Conservation (phyloP, 2,888 invertebrate genomes). For the Meiosimyza decipiens region DNA sequence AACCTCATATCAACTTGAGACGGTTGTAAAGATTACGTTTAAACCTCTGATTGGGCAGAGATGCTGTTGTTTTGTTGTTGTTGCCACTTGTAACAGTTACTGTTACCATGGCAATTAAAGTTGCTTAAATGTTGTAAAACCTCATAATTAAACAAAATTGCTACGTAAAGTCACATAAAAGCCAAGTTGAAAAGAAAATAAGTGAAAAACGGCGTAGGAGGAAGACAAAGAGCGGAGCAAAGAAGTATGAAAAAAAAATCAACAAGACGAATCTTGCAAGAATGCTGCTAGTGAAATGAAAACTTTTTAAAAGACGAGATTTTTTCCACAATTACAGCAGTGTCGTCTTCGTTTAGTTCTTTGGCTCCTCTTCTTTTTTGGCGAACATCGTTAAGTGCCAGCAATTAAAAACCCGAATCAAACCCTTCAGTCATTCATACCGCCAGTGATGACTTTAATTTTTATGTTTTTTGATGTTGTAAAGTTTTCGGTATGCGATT, state of each 20-base stretch:
- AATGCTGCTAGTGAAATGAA: constrained; percentile 17
- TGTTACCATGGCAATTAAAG: constrained; percentile 27
- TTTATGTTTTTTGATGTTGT: neutral
- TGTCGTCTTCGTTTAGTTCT: too few species aligned
- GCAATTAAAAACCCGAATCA: constrained; percentile 7
- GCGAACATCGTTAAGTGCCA: neutral
- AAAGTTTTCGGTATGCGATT: constrained; percentile 20
- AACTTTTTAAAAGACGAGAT: constrained; percentile 13
- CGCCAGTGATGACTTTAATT: too few species aligned
- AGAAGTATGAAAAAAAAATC: neutral
- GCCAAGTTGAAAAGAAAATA: constrained; percentile 5
- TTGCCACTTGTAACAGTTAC: neutral
- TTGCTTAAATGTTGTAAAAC: constrained; percentile 31
- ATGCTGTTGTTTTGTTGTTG: neutral
- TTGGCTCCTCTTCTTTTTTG: neutral
- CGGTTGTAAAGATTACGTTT: constrained; percentile 4
- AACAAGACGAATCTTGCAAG: neutral
- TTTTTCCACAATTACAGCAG: neutral
- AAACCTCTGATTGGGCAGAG: neutral
- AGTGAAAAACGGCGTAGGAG: neutral
- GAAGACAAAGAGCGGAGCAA: neutral
- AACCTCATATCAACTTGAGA: constrained; percentile 6
- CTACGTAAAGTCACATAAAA: constrained; percentile 18
- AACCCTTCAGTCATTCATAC: neutral
- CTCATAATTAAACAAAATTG: constrained; percentile 24